Evolutionary conservation across 2,113 vertebrate genomes (phyloP).

Genomic region (Megaceryle maxima): DNA sequence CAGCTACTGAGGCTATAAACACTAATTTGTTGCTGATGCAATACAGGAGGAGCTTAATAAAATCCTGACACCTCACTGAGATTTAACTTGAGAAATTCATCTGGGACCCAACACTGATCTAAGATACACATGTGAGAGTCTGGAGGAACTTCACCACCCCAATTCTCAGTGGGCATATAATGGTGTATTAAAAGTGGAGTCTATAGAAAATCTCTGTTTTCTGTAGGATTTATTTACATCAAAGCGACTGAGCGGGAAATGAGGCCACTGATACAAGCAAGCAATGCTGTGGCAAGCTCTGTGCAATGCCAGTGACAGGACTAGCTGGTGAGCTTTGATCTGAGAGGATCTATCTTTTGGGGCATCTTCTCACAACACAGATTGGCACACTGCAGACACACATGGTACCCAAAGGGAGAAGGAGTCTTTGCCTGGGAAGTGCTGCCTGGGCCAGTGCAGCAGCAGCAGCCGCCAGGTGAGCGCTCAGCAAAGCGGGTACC

Average conservation of each 20-base stretch:
- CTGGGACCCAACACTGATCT: neutral
- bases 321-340: neutral
- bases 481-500: neutral
- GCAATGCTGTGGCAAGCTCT: neutral
- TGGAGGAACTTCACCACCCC: neutral
- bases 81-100: neutral
- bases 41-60: neutral
- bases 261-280: neutral
- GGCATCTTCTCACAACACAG: rapidly evolving
- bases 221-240: neutral
- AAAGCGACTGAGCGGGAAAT: neutral
- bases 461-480: rapidly evolving
- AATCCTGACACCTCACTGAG: neutral
- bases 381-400: neutral
- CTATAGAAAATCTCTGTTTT: neutral
- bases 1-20: neutral
- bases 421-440: neutral
- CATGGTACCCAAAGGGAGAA: neutral
- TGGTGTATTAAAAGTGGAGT: neutral
- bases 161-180: neutral
- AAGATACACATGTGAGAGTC: neutral
- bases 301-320: neutral
- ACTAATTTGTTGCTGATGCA: neutral
- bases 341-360: neutral
- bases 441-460: neutral